Percentiles rank a stretch among this genome's conserved stretches.
phyloP scores from a whole-genome alignment of 2,888 invertebrate species.

The Apamea crenata region DNA sequence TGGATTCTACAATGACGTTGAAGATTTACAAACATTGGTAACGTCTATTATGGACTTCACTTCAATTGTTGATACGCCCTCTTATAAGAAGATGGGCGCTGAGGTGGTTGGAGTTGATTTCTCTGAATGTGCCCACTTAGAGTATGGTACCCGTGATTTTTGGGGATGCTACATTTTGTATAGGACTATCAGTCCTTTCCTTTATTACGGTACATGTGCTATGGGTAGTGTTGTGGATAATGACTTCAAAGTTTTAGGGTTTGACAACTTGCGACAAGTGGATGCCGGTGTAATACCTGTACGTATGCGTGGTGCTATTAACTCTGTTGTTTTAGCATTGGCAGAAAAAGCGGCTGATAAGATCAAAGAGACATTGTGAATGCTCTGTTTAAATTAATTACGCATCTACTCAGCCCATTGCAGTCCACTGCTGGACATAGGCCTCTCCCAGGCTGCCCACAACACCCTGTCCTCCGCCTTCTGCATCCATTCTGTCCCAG shows the following conservation, averaged over 20 bases:
- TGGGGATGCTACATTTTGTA: slow-evolving; percentile 68
- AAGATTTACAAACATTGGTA: slow-evolving; percentile 45
- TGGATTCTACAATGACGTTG: slow-evolving; percentile 27
- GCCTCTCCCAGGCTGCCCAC: too few species aligned
- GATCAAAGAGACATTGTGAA: neutral
- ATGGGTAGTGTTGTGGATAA: slow-evolving; percentile 94
- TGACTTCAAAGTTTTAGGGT: slow-evolving; percentile 77
- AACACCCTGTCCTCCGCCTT: too few species aligned
- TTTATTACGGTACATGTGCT: slow-evolving; percentile 92
- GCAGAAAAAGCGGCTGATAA: slow-evolving; percentile 32
- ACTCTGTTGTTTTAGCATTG: slow-evolving; percentile 79
- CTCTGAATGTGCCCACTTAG: slow-evolving; percentile 57
- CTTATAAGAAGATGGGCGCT: slow-evolving; percentile 59
- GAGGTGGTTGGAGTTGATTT: slow-evolving; percentile 61
- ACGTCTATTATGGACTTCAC: slow-evolving; percentile 52
- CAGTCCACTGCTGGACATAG: too few species aligned
- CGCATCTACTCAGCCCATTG: too few species aligned
- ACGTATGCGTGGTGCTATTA: slow-evolving; percentile 88
- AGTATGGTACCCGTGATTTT: slow-evolving; percentile 56
- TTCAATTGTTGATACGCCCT: slow-evolving; percentile 53
- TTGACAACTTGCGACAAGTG: slow-evolving; percentile 64
- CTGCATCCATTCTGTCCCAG: too few species aligned
- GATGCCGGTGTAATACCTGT: slow-evolving; percentile 83
- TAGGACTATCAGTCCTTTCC: slow-evolving; percentile 91
- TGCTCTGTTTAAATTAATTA: neutral